Percentiles rank a stretch among this genome's conserved stretches.
Conservation (phyloP, 1,140 invertebrate genomes). For the Battus philenor region DNA sequence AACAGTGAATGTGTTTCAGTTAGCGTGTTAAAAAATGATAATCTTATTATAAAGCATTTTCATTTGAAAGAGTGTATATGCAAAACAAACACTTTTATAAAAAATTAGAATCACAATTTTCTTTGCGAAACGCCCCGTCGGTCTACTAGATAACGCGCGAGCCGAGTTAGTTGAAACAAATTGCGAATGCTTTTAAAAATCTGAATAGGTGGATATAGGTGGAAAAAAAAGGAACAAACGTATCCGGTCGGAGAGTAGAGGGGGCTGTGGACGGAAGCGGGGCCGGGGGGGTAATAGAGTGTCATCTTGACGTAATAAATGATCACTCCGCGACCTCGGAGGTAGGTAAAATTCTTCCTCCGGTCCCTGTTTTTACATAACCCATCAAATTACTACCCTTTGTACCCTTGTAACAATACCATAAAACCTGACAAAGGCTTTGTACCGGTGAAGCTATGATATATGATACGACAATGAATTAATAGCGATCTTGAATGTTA, state of each 20-base stretch:
- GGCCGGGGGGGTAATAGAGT: constrained; percentile 49
- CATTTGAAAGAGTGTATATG: no score
- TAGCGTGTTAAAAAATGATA: no score
- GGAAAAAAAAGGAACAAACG: constrained; percentile 20
- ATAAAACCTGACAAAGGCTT: constrained; percentile 29
- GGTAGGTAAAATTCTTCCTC: constrained; percentile 27
- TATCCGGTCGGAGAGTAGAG: constrained; percentile 12
- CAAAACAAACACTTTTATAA: no score
- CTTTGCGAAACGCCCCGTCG: no score
- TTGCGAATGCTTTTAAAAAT: constrained; percentile 20
- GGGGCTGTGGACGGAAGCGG: no score
- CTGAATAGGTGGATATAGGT: constrained; percentile 4
- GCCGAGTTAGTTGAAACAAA: constrained; percentile 11
- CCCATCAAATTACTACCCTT: constrained; percentile 39
- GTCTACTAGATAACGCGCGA: constrained; percentile 2
- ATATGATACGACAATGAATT: constrained; percentile 29
- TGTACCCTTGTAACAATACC: constrained; percentile 29
- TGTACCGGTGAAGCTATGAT: constrained; percentile 25
- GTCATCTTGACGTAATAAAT: constrained; percentile 63
- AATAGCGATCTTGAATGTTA: constrained; percentile 24
- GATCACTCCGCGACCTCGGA: constrained; percentile 30
- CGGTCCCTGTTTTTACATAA: constrained; percentile 55
- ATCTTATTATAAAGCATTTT: no score
- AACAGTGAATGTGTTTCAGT: no score
- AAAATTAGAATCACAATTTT: no score